phyloP scores from a whole-genome alignment of 1,140 invertebrate genomes.

The Drosophila novamexicana region DNA sequence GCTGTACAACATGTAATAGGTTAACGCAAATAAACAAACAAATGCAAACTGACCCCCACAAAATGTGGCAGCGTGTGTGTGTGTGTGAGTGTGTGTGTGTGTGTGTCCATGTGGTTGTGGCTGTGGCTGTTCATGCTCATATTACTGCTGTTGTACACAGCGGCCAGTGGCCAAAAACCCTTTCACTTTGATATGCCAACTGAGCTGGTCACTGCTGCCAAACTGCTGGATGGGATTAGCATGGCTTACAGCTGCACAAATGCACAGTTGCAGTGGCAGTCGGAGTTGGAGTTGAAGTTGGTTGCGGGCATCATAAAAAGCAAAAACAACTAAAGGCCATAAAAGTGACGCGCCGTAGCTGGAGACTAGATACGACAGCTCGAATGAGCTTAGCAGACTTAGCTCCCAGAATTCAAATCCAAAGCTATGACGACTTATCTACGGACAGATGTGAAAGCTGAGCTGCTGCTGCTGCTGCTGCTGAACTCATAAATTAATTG shows the following conservation, averaged over 20 bases:
- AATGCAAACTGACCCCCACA: conserved; percentile 66
- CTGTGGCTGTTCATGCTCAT: neutral
- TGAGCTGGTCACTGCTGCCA: conserved; percentile 69
- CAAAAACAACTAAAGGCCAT: conserved; percentile 60
- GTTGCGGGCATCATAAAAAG: conserved; percentile 63
- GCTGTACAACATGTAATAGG: conserved; percentile 53
- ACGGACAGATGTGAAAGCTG: conserved; percentile 71
- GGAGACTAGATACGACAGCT: conserved; percentile 38
- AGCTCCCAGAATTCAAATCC: conserved; percentile 8
- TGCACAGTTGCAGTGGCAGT: conserved; percentile 25
- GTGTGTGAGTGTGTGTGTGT: conserved; percentile 11
- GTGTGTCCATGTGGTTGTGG: conserved; percentile 20
- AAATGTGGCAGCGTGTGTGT: conserved; percentile 5
- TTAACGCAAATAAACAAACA: conserved; percentile 63
- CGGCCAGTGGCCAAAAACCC: conserved; percentile 63
- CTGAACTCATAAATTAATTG: conserved; percentile 80
- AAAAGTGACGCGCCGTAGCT: conserved; percentile 51
- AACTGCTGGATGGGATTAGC: conserved; percentile 73
- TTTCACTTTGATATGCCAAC: conserved; percentile 74
- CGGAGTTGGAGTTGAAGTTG: conserved; percentile 3
- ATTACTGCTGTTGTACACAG: conserved; percentile 20
- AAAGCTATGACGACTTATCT: conserved; percentile 54
- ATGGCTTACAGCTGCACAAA: conserved; percentile 57
- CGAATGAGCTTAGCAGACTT: conserved; percentile 37
- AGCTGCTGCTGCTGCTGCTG: conserved; percentile 63